These are phyloP conservation scores for Rachycentron canadum DNA, from an alignment of 2,797 vertebrate species.

Conservation along the genomic window DNA sequence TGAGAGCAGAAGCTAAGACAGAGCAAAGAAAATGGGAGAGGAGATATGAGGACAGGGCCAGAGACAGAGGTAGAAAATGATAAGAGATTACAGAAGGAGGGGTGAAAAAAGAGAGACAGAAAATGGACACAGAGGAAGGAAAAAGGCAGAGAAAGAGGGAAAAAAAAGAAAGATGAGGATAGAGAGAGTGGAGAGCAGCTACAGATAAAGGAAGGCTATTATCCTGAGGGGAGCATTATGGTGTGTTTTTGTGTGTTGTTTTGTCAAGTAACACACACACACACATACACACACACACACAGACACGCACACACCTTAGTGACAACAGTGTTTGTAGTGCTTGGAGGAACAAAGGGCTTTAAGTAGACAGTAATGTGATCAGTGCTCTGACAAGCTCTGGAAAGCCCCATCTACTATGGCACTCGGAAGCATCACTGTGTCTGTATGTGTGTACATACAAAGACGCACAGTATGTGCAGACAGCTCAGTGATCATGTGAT, in stretches of 20 bases:
- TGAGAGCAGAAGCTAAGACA: conserved; percentile 50
- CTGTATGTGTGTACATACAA: not conserved
- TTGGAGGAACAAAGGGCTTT: conserved; percentile 76
- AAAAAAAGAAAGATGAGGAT: conserved; percentile 22
- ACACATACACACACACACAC: conserved; percentile 42
- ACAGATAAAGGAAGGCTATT: conserved; percentile 74
- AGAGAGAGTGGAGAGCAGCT: conserved; percentile 45
- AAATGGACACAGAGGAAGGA: conserved; percentile 39
- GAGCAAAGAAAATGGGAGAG: conserved; percentile 17
- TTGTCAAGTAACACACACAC: conserved; percentile 50
- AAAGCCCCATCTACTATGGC: conserved; percentile 50
- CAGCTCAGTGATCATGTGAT: not conserved
- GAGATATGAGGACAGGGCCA: conserved; percentile 54
- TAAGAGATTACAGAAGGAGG: conserved; percentile 58
- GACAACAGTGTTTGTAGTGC: conserved; percentile 61
- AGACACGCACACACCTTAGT: conserved; percentile 58
- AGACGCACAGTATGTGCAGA: conserved; percentile 6
- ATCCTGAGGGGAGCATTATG: conserved; percentile 72
- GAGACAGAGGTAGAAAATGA: conserved; percentile 42
- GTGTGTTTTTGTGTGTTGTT: conserved; percentile 69
- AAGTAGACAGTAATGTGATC: conserved; percentile 79
- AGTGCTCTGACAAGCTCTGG: conserved; percentile 68
- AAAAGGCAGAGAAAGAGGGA: conserved; percentile 8
- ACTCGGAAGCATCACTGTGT: conserved; percentile 46
- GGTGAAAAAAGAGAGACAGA: conserved; percentile 52